Evolutionary conservation across 2,113 vertebrate genomes (phyloP).

Genomic region (Eulemur macaco): DNA sequence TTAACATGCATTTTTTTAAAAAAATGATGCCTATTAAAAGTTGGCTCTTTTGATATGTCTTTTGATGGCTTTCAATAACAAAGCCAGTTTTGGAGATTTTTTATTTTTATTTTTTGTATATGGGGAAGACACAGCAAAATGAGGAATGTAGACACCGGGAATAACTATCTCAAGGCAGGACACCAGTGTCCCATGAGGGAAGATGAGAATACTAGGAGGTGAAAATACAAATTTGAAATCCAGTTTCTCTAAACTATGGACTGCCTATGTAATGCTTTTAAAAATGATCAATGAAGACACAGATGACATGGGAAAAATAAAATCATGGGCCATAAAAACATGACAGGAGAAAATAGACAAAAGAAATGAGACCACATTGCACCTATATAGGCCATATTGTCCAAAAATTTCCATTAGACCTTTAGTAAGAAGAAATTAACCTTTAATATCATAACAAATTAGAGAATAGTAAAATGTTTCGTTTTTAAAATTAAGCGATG

Average conservation of each 20-base stretch:
- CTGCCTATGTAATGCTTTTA: background rate
- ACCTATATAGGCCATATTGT: background rate
- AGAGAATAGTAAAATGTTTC: background rate
- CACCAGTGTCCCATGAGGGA: too few species aligned
- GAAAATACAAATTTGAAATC: background rate
- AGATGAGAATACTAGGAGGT: fast-evolving
- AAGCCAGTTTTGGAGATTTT: background rate
- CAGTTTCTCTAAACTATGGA: background rate
- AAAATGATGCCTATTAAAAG: background rate
- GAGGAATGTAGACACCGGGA: background rate
- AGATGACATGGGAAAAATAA: background rate
- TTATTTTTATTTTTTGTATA: background rate
- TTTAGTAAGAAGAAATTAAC: background rate
- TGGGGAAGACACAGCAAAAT: background rate
- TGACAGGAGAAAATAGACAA: background rate
- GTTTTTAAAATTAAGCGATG: background rate
- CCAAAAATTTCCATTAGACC: background rate
- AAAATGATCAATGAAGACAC: background rate
- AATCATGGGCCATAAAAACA: background rate
- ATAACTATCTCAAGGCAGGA: fast-evolving
- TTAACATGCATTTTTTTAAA: slow-evolving; percentile 8
- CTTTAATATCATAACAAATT: background rate
- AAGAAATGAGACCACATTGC: background rate
- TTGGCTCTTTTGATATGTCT: background rate
- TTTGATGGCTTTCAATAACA: background rate